A percentile compares a stretch with the other conserved stretches of the same genome.
Evolutionary conservation across 1,140 invertebrate genomes (phyloP).

Genomic region (Melipona quadrifasciata): DNA sequence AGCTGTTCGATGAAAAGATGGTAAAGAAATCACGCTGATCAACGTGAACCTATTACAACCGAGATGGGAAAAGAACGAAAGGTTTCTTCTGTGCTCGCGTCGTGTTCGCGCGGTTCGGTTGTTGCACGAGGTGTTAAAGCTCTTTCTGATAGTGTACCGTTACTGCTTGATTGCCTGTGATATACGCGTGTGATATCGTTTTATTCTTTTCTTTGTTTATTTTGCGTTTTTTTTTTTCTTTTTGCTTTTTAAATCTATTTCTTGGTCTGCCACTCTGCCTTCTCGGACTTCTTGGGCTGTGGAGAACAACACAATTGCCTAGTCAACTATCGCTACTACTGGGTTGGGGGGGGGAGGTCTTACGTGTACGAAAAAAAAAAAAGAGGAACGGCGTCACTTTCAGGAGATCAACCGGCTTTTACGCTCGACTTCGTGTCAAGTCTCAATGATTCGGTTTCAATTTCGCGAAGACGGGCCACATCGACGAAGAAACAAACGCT

Average conservation of each 20-base stretch:
- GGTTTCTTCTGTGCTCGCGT: not conserved
- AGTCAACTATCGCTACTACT: slow-evolving; percentile 72
- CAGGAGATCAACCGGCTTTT: slow-evolving; percentile 37
- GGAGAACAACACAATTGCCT: slow-evolving; percentile 82
- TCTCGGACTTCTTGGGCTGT: slow-evolving; percentile 91
- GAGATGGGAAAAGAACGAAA: not conserved
- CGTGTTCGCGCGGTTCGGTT: not conserved
- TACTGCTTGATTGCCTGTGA: slow-evolving; percentile 17
- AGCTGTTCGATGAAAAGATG: not conserved
- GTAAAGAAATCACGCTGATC: not conserved
- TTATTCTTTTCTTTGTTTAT: slow-evolving; percentile 10
- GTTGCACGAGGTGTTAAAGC: not conserved
- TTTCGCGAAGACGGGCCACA: too few species aligned
- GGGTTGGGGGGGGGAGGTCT: not conserved
- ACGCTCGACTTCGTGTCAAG: not conserved
- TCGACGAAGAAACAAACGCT: not conserved
- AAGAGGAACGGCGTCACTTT: slow-evolving; percentile 10
- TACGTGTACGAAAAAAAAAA: slow-evolving; percentile 51
- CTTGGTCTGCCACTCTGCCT: slow-evolving; percentile 91
- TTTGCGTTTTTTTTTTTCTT: slow-evolving; percentile 13
- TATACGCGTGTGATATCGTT: slow-evolving; percentile 12
- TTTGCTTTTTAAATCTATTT: slow-evolving; percentile 81
- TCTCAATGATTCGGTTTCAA: not conserved
- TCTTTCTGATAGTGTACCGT: not conserved
- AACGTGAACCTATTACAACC: slow-evolving; percentile 2